Evolutionary conservation across 2,888 invertebrate species (phyloP).

Genomic region (Volucella zonaria): DNA sequence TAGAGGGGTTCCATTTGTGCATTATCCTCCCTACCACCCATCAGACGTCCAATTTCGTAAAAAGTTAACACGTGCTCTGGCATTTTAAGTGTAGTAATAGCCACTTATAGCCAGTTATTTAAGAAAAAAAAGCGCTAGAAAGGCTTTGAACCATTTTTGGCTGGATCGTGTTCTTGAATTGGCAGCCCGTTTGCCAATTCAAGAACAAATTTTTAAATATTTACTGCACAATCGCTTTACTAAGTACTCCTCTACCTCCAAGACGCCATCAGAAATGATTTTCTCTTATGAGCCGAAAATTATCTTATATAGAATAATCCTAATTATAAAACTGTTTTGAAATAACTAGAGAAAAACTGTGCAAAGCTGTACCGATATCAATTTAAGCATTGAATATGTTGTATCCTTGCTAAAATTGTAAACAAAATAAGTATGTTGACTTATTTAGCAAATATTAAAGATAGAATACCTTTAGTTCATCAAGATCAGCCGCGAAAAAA

Average conservation of each 20-base stretch:
- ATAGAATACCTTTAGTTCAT: conserved; percentile 24
- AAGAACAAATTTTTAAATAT: conserved; percentile 37
- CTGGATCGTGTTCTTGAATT: too few species aligned
- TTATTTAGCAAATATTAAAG: conserved; percentile 17
- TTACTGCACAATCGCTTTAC: conserved; percentile 38
- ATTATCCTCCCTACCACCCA: too few species aligned
- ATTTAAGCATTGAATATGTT: background rate
- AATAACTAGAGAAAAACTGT: background rate
- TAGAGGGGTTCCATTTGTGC: too few species aligned
- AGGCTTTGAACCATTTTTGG: background rate
- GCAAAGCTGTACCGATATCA: background rate
- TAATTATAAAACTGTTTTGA: too few species aligned
- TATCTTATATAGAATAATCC: conserved; percentile 17
- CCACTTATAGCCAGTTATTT: too few species aligned
- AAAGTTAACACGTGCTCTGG: too few species aligned
- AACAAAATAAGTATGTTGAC: conserved; percentile 26
- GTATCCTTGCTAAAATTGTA: conserved; percentile 37
- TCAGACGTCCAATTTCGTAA: too few species aligned
- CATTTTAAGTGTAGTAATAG: too few species aligned
- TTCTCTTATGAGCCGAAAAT: conserved; percentile 32
- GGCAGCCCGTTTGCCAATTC: too few species aligned
- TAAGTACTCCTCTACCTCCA: conserved; percentile 4
- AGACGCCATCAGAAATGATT: conserved; percentile 26
- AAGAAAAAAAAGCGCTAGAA: background rate
- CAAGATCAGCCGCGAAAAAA: conserved; percentile 31